Conservation (phyloP, 2,797 vertebrate species). For the Fundulus diaphanus region DNA sequence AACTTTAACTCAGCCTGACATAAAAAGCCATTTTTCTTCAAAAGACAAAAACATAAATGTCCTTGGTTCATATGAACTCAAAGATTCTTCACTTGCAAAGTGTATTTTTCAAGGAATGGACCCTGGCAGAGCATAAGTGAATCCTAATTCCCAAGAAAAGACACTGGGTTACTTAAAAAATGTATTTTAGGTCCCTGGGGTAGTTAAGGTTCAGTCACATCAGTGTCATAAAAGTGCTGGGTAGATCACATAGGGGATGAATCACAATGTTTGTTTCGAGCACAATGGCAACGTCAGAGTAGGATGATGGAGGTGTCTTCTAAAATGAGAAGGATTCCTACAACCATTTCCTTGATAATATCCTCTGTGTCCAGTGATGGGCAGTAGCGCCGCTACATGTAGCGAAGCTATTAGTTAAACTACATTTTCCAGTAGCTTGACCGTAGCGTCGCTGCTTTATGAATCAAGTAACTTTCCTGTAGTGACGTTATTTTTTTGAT, state of each 20-base stretch:
- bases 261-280: neutral
- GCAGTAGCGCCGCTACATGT: too few relatives aligned
- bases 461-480: too few relatives aligned
- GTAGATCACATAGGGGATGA: neutral
- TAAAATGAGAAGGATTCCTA: neutral
- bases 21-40: too few relatives aligned
- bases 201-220: neutral
- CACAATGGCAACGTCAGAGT: neutral
- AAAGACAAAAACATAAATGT: too few relatives aligned
- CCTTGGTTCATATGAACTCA: too few relatives aligned
- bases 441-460: too few relatives aligned
- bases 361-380: too few relatives aligned
- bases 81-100: neutral
- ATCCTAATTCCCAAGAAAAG: neutral
- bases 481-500: too few relatives aligned
- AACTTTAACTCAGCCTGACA: too few relatives aligned
- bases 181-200: neutral
- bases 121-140: neutral
- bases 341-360: neutral
- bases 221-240: neutral
- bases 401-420: too few relatives aligned
- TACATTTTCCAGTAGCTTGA: too few relatives aligned
- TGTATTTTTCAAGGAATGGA: neutral
- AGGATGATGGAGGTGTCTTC: neutral
- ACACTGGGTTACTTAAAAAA: neutral